These are phyloP conservation scores for Lacerta agilis DNA, from an alignment of 2,797 vertebrate species.

Conservation along the genomic window DNA sequence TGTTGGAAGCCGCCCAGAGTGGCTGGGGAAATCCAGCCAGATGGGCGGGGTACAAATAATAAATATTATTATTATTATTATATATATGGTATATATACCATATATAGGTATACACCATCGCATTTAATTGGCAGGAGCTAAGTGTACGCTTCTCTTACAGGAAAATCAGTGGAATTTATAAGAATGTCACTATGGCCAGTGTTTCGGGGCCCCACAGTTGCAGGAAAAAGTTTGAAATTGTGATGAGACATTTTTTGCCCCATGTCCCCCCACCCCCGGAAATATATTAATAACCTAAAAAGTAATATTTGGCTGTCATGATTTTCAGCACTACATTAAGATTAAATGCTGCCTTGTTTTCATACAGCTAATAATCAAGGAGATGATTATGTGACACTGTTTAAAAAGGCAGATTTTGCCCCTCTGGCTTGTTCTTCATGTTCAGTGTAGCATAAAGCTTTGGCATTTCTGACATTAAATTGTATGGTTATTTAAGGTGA, in stretches of 20 bases:
- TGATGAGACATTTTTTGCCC: neutral
- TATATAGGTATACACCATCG: no score
- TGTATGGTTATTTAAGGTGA: no score
- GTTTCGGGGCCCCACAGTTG: neutral
- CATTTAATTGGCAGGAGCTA: neutral
- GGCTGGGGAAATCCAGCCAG: no score
- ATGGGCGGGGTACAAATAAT: no score
- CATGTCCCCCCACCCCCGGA: no score
- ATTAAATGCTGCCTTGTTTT: neutral
- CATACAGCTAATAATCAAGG: neutral
- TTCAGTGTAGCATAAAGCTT: neutral
- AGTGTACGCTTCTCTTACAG: neutral
- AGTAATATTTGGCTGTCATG: neutral
- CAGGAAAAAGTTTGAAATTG: neutral
- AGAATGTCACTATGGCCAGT: neutral
- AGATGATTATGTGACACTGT: neutral
- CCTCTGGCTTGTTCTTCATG: neutral
- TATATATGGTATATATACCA: no score
- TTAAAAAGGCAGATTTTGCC: neutral
- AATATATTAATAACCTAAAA: neutral
- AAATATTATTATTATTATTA: no score
- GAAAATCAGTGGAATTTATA: neutral
- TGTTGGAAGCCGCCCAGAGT: no score
- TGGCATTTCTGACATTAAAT: neutral
- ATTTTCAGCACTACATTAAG: neutral